Conservation (phyloP, 2,113 vertebrate species). For the Glaucidium brasilianum region DNA sequence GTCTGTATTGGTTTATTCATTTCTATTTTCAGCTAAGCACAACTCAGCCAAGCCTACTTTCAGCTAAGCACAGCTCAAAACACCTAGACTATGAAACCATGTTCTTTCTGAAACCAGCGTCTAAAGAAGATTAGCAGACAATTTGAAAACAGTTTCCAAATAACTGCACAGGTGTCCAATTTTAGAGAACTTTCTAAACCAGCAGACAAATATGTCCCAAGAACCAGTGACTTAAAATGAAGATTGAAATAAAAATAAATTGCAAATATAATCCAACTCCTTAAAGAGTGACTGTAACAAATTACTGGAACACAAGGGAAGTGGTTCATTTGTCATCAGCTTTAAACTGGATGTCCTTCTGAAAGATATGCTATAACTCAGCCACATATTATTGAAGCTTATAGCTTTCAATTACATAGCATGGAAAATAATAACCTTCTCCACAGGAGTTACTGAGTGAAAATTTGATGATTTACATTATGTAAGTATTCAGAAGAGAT, state of each 20-base stretch:
- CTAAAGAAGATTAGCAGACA: background rate
- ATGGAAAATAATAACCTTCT: background rate
- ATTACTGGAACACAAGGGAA: background rate
- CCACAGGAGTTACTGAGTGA: background rate
- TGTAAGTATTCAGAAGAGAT: background rate
- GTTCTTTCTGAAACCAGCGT: background rate
- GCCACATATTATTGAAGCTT: background rate
- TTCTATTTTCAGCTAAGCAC: background rate
- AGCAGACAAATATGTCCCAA: background rate
- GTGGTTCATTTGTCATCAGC: background rate
- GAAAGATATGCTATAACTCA: background rate
- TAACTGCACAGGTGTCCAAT: background rate
- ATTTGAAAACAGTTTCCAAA: background rate
- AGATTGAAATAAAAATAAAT: background rate
- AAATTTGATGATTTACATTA: background rate
- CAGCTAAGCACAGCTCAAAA: background rate
- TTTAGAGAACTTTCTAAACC: background rate
- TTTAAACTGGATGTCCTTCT: background rate
- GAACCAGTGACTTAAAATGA: background rate
- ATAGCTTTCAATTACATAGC: background rate
- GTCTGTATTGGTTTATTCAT: background rate
- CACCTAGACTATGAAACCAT: background rate
- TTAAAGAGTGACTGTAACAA: background rate
- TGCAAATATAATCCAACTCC: background rate
- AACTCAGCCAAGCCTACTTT: background rate